Evolutionary conservation across 2,113 vertebrate genomes (phyloP).

Genomic region (Protobothrops flavoviridis): DNA sequence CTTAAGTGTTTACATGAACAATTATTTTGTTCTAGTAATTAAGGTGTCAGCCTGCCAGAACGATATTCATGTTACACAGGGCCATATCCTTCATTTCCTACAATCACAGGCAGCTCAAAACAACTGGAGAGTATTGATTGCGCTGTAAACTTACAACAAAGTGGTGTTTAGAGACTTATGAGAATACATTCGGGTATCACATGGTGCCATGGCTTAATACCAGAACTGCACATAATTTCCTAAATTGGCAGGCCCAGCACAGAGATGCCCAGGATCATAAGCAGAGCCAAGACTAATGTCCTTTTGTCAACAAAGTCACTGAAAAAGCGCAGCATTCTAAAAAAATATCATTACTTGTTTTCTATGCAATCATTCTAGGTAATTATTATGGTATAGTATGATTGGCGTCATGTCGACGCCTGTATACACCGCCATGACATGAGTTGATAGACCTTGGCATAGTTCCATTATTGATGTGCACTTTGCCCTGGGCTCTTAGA

Average conservation of each 20-base stretch:
- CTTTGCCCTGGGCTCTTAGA: constrained; percentile 21
- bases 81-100: not conserved
- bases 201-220: not conserved
- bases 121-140: not conserved
- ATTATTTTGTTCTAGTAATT: constrained; percentile 26
- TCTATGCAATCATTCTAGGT: not conserved
- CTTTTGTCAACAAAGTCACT: not conserved
- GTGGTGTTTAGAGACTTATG: not conserved
- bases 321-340: not conserved
- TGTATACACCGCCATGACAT: constrained; percentile 3
- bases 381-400: constrained; percentile 27
- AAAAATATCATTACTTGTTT: constrained; percentile 1
- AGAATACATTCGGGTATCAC: not conserved
- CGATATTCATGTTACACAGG: constrained; percentile 5
- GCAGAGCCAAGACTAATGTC: not conserved
- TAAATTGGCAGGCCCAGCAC: not conserved
- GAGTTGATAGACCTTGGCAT: constrained; percentile 12
- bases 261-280: not conserved
- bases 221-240: not conserved
- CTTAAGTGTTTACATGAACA: not conserved
- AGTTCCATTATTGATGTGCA: not conserved
- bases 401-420: not conserved
- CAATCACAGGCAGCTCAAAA: constrained; percentile 17
- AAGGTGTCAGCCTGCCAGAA: not conserved
- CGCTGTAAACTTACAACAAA: rapidly evolving